Base-by-base conservation (phyloP, 2,888 invertebrate genomes). In the Drosophila anomelani region DNA sequence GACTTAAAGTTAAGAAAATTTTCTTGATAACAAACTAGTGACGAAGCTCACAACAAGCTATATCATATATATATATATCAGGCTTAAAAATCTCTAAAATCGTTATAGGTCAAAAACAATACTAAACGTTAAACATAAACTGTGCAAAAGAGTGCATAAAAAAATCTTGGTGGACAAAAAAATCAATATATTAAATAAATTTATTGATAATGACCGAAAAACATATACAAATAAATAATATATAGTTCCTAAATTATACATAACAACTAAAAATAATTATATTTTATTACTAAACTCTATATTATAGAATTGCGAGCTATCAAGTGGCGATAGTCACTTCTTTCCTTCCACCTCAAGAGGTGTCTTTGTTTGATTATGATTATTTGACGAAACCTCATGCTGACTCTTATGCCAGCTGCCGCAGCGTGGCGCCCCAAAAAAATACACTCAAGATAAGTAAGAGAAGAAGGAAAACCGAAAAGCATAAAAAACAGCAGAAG, bases 371-470 rank as follows among this genome's bases (percentile, higher is more conserved):
- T 53, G 36, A 54, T 41, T 53, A 72, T 57, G 56, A 63, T 63
- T 53, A 47, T 63, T 67, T 59, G 67, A 59, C 41, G 73, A 55
- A 70, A 71, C 70, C 57, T 57, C 64, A 62, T 60, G 74, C 56
- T 59, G 69, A 39, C 67, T 41, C 57, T 36, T 54, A 32, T 47
- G 69, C 34, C 70, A 70, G 43, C 46, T 58, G 57, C 64, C 41
- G 38, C 64, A 38, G 74, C 63, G 57, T 63, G 74, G 54, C 60
- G 53, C 70, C 76, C 63, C 44, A 41, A 76, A 59, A 39, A 54
- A 39, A 39, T 20, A 56, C 51, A 53, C 51, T 15, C 36, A 26
- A 59, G 23, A 8, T 34, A 34, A 39, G 13, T 53, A 36, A 36
- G 51, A 62, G 26, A 60, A 41, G 38, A 54, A 26, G 29, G 39